Conservation (phyloP, 1,140 invertebrate genomes). For the Pomacea maculata region DNA sequence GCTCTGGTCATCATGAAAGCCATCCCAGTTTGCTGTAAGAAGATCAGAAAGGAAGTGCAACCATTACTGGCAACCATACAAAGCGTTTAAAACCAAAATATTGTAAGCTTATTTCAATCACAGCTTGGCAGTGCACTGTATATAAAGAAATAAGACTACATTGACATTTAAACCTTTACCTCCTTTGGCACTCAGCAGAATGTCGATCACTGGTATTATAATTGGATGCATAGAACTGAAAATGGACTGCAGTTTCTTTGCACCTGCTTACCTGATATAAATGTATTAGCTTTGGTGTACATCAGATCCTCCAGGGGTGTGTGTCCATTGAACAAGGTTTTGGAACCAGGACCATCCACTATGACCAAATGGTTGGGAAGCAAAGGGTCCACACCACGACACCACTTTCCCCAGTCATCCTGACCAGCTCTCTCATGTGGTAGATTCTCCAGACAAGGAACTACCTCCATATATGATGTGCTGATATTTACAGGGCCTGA, state of each 20-base stretch:
- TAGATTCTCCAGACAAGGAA: neutral
- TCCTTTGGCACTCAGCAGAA: too few species aligned
- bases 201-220: too few species aligned
- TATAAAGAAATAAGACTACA: too few species aligned
- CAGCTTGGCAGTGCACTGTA: too few species aligned
- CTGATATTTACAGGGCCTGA: slow-evolving; percentile 6
- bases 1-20: slow-evolving; percentile 46
- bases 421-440: neutral
- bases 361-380: slow-evolving; percentile 10
- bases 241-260: neutral
- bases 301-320: slow-evolving; percentile 24
- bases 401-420: slow-evolving; percentile 13
- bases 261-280: slow-evolving; percentile 30
- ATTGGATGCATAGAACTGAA: neutral
- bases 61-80: too few species aligned
- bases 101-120: too few species aligned
- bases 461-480: neutral
- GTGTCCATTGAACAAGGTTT: slow-evolving; percentile 42
- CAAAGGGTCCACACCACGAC: neutral
- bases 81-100: too few species aligned
- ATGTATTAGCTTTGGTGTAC: slow-evolving; percentile 42
- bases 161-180: too few species aligned
- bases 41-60: neutral
- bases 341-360: slow-evolving; percentile 35
- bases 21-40: slow-evolving; percentile 49